Evolutionary conservation across 2,797 vertebrate species (phyloP).

Genomic region (Rhynchotus rufescens): DNA sequence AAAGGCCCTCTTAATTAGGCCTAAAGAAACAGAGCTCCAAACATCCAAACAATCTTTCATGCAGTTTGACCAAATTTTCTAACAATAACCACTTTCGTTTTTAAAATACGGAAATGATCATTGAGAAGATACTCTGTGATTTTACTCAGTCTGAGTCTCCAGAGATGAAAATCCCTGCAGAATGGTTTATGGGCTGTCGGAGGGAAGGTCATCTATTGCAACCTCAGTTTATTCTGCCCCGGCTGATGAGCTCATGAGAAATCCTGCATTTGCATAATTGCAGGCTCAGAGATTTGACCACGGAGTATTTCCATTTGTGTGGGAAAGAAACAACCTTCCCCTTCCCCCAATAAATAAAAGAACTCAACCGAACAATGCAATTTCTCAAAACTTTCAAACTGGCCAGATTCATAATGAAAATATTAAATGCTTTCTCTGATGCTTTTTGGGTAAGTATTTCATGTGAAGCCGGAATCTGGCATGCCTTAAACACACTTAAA

Average conservation of each 20-base stretch:
- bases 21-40: background rate
- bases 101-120: background rate
- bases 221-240: background rate
- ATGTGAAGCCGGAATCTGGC: background rate
- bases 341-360: background rate
- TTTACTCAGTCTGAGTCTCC: background rate
- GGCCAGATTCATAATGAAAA: conserved; percentile 9
- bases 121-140: background rate
- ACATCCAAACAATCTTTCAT: background rate
- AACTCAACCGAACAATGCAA: background rate
- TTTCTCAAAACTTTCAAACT: background rate
- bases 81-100: background rate
- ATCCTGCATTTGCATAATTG: background rate
- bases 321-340: background rate
- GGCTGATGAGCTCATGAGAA: background rate
- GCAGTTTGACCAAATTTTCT: background rate
- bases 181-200: background rate
- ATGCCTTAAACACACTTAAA: background rate
- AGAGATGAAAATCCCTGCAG: background rate
- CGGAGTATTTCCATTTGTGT: background rate
- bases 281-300: background rate
- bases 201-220: background rate
- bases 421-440: background rate
- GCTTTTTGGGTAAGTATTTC: background rate
- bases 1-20: background rate